Percentiles rank a stretch among this genome's conserved stretches.
phyloP scores from a whole-genome alignment of 2,888 invertebrate species.

The Athalia cordata region DNA sequence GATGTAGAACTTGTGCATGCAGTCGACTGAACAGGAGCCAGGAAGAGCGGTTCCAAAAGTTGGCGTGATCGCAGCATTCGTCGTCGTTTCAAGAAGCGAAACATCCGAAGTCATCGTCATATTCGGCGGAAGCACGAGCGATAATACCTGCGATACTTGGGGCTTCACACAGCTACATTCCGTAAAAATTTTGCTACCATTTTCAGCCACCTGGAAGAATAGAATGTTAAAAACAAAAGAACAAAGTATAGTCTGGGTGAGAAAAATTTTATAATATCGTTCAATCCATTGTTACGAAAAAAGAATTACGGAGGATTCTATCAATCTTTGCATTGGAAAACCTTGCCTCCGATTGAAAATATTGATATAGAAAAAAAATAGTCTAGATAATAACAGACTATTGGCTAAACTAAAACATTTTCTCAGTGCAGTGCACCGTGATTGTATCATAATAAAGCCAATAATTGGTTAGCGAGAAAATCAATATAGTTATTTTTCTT shows the following conservation, averaged over 20 bases:
- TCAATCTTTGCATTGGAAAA: not conserved
- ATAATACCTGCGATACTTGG: slow-evolving; percentile 53
- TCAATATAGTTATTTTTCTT: not conserved
- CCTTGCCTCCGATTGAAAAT: not conserved
- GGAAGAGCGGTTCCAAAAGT: slow-evolving; percentile 71
- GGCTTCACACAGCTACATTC: slow-evolving; percentile 75
- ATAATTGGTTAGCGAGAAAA: slow-evolving; percentile 5
- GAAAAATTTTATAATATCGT: no score
- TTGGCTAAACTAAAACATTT: no score
- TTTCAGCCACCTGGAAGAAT: slow-evolving; percentile 60
- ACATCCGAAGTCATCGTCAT: slow-evolving; percentile 55
- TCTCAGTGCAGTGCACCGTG: no score
- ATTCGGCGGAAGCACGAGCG: slow-evolving; percentile 53
- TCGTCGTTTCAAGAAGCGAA: slow-evolving; percentile 53
- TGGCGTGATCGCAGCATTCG: slow-evolving; percentile 46
- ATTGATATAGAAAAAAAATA: not conserved
- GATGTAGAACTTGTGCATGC: slow-evolving; percentile 75
- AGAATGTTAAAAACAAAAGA: no score
- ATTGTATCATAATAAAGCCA: not conserved
- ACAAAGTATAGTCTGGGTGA: no score
- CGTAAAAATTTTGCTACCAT: slow-evolving; percentile 68
- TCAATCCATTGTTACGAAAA: no score
- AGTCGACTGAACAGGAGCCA: slow-evolving; percentile 78
- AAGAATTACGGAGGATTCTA: not conserved
- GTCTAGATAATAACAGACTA: no score